Conservation (phyloP, 2,888 invertebrate species). For the Hirtodrosophila cameraria region DNA sequence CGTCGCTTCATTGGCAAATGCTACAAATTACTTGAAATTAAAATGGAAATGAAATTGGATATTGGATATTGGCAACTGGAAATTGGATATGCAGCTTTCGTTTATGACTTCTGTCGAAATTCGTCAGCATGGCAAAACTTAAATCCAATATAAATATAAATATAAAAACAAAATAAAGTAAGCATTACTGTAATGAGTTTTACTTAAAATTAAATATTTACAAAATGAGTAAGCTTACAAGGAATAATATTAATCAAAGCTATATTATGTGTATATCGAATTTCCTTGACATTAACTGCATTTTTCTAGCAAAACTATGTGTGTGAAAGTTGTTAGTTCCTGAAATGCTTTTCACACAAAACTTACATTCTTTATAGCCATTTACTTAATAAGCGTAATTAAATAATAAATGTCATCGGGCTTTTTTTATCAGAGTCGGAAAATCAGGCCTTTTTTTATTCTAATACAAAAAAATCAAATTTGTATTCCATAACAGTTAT, state of each 20-base stretch:
- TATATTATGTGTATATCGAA: not conserved
- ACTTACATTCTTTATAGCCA: conserved; percentile 1
- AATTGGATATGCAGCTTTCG: conserved; percentile 12
- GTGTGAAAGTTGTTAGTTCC: conserved; percentile 5
- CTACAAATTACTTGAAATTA: conserved; percentile 59
- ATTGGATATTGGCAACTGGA: conserved; percentile 8
- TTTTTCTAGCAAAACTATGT: conserved; percentile 6
- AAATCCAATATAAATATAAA: conserved; percentile 26
- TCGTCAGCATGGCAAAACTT: not conserved
- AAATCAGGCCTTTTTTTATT: too few species aligned
- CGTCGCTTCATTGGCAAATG: conserved; percentile 59
- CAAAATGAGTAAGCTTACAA: not conserved
- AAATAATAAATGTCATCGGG: conserved; percentile 11
- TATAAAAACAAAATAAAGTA: not conserved
- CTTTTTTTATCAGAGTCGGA: not conserved
- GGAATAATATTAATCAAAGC: not conserved
- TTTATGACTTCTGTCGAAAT: not conserved
- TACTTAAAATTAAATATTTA: not conserved
- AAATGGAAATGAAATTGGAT: conserved; percentile 24
- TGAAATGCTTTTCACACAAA: conserved; percentile 2
- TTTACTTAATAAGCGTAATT: conserved; percentile 2
- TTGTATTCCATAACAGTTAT: too few species aligned
- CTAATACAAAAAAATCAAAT: too few species aligned
- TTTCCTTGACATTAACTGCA: not conserved
- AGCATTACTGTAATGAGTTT: too few species aligned